Evolutionary conservation across 2,113 vertebrate species (phyloP), one percentile per base, ranked within the genome.

Genomic region (Sterrhoptilus dennistouni): DNA sequence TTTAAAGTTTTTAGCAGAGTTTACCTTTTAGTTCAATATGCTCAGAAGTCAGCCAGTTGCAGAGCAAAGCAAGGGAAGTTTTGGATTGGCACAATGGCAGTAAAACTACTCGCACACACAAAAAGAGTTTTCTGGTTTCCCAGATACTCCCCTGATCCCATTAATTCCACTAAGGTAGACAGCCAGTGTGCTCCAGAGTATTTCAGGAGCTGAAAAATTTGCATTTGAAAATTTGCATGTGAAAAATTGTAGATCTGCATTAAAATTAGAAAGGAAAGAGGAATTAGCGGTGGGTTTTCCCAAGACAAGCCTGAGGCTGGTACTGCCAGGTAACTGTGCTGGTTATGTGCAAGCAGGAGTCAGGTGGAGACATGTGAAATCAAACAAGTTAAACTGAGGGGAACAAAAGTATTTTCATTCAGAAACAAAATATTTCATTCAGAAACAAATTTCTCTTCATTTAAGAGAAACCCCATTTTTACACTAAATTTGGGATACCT

Each of bases 231-330:
- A 94, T 93, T 82, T 96, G 33, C 78, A 87, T 91, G 29, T 87
- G 90, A 94, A 89, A 91, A 91, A 95, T 90, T 75, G 49, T 25
- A 81, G 60, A 83, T 93, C 86, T 95, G 63, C 76, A 74, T 87
- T 76, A 94, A 96, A 96, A 93, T 77, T 66, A 45, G 71, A 90
- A 86, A 66, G 92, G 63, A 88, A 96, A 72, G 64, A 71, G 16
- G 88, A 95, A 95, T 96, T 95, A 96, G 92, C 53, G 59, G 69
- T 71, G 80, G 92, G 68, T 92, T 93, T 94, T 92, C 85, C 56
- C 60, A 75, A 83, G 88, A 86, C 47, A 64, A 83, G 68, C 76
- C 64, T 53, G 64, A 66, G 56, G 85, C 64, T 3, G 1, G 19
- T 66, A 49, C 31, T 38, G 77, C 40, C 28, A 36, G 76, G 64